phyloP scores from a whole-genome alignment of 2,888 invertebrate species.

The Drosophila algonquin region DNA sequence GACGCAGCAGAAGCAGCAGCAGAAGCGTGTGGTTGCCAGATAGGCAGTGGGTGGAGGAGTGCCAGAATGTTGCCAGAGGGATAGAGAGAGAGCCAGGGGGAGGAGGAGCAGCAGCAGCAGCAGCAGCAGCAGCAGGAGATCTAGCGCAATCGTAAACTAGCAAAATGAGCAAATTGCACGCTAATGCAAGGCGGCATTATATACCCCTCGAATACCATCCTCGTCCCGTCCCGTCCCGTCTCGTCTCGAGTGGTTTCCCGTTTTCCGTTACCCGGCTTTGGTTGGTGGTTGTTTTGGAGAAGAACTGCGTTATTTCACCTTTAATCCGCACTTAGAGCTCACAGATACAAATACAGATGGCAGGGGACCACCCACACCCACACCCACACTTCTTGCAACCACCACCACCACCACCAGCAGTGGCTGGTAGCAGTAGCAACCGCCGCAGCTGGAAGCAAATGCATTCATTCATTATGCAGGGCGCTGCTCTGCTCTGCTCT shows the following conservation, averaged over 20 bases:
- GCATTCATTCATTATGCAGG: conserved; percentile 64
- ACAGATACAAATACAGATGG: conserved; percentile 32
- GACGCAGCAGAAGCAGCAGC: too few relatives aligned
- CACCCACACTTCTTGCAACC: conserved; percentile 43
- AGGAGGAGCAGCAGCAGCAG: background rate
- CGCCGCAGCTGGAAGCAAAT: conserved; percentile 36
- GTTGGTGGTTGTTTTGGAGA: conserved; percentile 21
- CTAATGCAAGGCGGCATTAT: conserved; percentile 73
- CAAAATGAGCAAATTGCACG: conserved; percentile 78
- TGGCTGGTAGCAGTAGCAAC: conserved; percentile 1
- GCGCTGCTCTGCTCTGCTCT: background rate
- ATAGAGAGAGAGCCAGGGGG: background rate
- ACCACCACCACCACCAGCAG: conserved; percentile 24
- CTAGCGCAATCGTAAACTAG: conserved; percentile 53
- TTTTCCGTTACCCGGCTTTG: background rate
- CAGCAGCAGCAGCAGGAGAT: background rate
- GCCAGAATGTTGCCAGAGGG: background rate
- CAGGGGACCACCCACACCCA: conserved; percentile 14
- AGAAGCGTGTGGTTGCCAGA: background rate
- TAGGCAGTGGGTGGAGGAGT: conserved; percentile 3
- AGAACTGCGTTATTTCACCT: conserved; percentile 72
- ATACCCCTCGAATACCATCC: conserved; percentile 26
- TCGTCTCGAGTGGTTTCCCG: conserved; percentile 18
- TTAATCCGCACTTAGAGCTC: conserved; percentile 72
- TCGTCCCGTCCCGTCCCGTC: background rate